phyloP scores from a whole-genome alignment of 1,140 invertebrate genomes.

The Thaumatotibia leucotreta region DNA sequence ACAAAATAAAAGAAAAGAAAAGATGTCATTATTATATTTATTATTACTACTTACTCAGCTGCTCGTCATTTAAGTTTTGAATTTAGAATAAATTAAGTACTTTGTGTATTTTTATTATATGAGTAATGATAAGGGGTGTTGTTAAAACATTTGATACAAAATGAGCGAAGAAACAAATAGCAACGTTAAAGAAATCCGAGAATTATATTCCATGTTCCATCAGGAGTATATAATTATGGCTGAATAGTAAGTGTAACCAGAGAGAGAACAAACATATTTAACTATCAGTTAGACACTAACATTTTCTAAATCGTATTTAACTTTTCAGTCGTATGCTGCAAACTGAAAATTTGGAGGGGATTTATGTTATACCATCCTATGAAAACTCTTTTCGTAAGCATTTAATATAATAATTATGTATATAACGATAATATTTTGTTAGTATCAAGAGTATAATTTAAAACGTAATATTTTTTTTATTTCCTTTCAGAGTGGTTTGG shows the following conservation, averaged over 20 bases:
- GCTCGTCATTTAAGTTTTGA: neutral
- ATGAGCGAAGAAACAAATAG: slow-evolving; percentile 48
- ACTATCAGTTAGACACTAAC: no score
- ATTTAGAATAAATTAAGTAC: neutral
- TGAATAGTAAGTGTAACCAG: slow-evolving; percentile 58
- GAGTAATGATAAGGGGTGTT: neutral
- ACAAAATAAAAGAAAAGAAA: neutral
- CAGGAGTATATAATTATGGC: slow-evolving; percentile 70
- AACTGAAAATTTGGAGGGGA: slow-evolving; percentile 89
- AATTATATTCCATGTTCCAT: slow-evolving; percentile 60
- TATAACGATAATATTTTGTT: neutral
- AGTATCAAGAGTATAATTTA: neutral
- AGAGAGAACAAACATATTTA: neutral
- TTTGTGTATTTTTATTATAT: neutral
- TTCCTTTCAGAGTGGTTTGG: slow-evolving; percentile 92
- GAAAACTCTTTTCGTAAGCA: slow-evolving; percentile 85
- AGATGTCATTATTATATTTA: neutral
- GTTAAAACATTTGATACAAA: neutral
- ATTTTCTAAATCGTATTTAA: no score
- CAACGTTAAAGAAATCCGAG: slow-evolving; percentile 50
- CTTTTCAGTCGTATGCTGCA: slow-evolving; percentile 88
- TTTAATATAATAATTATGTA: slow-evolving; percentile 9
- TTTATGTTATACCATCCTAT: slow-evolving; percentile 95
- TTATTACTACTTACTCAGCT: neutral
- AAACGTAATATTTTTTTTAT: slow-evolving; percentile 28